A percentile compares a stretch with the other conserved stretches of the same genome.
Conservation (phyloP, 2,797 vertebrate species). For the Knipowitschia caucasica region DNA sequence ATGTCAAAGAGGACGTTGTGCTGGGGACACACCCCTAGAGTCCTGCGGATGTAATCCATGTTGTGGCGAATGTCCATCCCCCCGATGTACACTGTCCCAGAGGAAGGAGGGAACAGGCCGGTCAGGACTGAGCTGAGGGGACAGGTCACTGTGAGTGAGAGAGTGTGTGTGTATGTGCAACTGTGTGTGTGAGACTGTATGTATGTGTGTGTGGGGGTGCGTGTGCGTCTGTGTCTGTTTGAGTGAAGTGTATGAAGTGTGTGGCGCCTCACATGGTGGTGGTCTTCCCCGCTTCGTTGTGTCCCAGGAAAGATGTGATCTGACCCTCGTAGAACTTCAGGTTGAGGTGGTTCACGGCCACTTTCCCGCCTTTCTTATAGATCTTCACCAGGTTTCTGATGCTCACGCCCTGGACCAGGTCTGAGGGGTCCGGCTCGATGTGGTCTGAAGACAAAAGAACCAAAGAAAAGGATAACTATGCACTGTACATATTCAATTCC, state of each 20-base stretch:
- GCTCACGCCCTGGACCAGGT: slow-evolving; percentile 77
- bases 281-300: slow-evolving; percentile 91
- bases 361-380: slow-evolving; percentile 77
- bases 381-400: slow-evolving; percentile 85
- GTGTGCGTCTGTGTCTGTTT: too few relatives aligned
- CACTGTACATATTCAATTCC: too few relatives aligned
- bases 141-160: too few relatives aligned
- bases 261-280: slow-evolving; percentile 85
- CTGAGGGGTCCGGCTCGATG: slow-evolving; percentile 76
- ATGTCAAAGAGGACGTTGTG: slow-evolving; percentile 91
- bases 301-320: slow-evolving; percentile 90
- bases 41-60: slow-evolving; percentile 80
- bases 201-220: too few relatives aligned
- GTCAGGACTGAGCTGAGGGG: slow-evolving; percentile 89
- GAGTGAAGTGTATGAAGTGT: too few relatives aligned
- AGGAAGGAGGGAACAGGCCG: slow-evolving; percentile 87
- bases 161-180: too few relatives aligned
- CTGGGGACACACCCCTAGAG: slow-evolving; percentile 86
- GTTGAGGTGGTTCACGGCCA: slow-evolving; percentile 84
- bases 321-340: slow-evolving; percentile 89
- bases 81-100: slow-evolving; percentile 83
- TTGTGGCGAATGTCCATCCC: slow-evolving; percentile 82
- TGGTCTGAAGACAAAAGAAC: slow-evolving; percentile 61
- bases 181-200: too few relatives aligned
- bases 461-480: not conserved